Evolutionary conservation across 1,140 invertebrate genomes (phyloP).

Genomic region (Lasaia peninsularis): DNA sequence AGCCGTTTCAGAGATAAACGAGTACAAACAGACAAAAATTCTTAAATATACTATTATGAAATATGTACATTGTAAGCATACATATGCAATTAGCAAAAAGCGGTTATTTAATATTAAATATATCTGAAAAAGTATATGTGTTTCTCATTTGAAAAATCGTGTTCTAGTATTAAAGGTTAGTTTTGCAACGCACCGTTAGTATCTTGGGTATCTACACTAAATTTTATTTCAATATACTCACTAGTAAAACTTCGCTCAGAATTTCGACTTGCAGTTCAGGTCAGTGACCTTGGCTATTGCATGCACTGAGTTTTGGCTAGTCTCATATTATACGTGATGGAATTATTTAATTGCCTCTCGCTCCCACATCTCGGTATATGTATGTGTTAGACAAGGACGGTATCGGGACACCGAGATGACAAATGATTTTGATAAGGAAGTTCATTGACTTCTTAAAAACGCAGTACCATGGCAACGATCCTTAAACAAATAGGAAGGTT

Average conservation of each 20-base stretch:
- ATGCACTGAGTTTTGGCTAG: slow-evolving; percentile 59
- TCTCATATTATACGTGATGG: slow-evolving; percentile 60
- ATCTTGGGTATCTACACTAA: too few species aligned
- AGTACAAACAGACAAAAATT: too few species aligned
- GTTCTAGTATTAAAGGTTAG: too few species aligned
- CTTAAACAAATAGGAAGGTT: too few species aligned
- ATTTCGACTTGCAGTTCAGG: slow-evolving; percentile 36
- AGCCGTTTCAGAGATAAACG: too few species aligned
- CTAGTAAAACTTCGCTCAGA: not conserved
- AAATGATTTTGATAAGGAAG: slow-evolving; percentile 42
- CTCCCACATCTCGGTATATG: slow-evolving; percentile 30
- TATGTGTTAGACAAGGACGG: slow-evolving; percentile 36
- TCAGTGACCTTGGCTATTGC: slow-evolving; percentile 37
- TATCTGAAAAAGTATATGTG: too few species aligned
- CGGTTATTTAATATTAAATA: too few species aligned
- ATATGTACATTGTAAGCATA: too few species aligned
- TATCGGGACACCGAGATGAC: slow-evolving; percentile 36
- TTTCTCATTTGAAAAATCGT: too few species aligned
- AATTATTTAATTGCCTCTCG: slow-evolving; percentile 60
- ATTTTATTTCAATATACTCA: not conserved
- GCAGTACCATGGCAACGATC: not conserved
- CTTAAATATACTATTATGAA: too few species aligned
- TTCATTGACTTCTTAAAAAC: slow-evolving; percentile 27
- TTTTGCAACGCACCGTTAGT: too few species aligned
- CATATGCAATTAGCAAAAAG: too few species aligned